Base-by-base conservation (phyloP, 1,140 invertebrate genomes). In the Papilio machaon region DNA sequence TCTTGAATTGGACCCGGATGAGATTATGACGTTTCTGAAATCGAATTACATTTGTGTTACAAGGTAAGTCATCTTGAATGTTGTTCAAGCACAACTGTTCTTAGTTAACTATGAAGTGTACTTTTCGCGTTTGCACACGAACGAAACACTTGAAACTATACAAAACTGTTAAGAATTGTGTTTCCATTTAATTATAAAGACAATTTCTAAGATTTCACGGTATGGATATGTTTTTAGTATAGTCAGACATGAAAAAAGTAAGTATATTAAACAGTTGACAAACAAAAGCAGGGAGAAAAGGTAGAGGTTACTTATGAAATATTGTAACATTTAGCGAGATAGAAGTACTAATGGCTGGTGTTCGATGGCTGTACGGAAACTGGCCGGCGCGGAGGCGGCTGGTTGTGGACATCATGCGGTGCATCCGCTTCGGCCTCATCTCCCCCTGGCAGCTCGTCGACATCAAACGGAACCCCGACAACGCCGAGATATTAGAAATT, bases 371-470 rank as follows among this genome's bases (percentile, higher is more conserved):
- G 23, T 95, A 96, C 87, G 94, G 96, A 67, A 95, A 97, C 83
- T 97, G 97, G 97, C 83, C 94, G 1, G 76, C 82, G 17, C 94
- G 97, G 52, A 94, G 95, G 8, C 84, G 92, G 30, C 85, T 95
- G 79, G 94, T 96, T 54, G 88, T 96, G 2, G 94, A 96, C 30
- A 92, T 97, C 1, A 92, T 97, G 85, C 92, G 94, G 4, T 97
- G 96, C 84, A 95, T 98, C 0, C 95, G 97, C 58, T 97, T 97
- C 84, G 96, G 96, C 0, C 94, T 97, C 19, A 96, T 97, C 82
- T 96, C 97, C 0, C 96, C 96, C 0, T 97, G 97, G 96, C 97
- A 97, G 86, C 93, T 97, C 8, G 95, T 97, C 2, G 96, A 97
- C 60, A 96, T 97, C 38, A 96, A 96, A 81, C 93, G 96, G 54